phyloP scores from a whole-genome alignment of 2,797 vertebrate genomes.

The Darevskia mixta region DNA sequence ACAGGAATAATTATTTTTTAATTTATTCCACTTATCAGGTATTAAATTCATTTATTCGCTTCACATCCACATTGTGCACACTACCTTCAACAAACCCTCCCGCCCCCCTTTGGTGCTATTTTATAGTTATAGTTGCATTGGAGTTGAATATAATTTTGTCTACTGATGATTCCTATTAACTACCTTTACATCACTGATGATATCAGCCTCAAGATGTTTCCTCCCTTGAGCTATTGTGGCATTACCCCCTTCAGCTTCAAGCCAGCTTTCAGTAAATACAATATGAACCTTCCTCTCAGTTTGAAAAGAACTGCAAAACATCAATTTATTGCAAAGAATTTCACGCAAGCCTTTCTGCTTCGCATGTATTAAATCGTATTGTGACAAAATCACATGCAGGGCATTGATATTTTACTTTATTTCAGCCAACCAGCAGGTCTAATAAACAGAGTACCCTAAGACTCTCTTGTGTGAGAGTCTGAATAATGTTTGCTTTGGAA shows the following conservation, averaged over 20 bases:
- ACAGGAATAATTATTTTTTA: no score
- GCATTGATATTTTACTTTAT: not conserved
- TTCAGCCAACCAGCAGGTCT: not conserved
- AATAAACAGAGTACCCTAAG: not conserved
- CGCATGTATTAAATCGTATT: not conserved
- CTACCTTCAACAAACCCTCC: not conserved
- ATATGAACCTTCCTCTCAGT: not conserved
- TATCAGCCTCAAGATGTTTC: not conserved
- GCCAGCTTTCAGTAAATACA: not conserved
- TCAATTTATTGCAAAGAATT: conserved; percentile 1
- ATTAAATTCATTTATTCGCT: no score
- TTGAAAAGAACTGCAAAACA: not conserved
- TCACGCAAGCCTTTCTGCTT: not conserved
- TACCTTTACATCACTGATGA: not conserved
- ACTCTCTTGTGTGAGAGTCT: not conserved
- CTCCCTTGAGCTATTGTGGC: not conserved
- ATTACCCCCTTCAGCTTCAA: not conserved
- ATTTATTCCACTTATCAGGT: not conserved
- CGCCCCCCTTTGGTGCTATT: not conserved
- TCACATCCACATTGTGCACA: not conserved
- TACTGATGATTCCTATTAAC: not conserved
- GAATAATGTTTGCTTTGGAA: conserved; percentile 9
- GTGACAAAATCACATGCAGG: not conserved
- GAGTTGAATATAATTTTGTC: not conserved
- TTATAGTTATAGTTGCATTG: not conserved